These are phyloP conservation scores for Hippocampus barbouri DNA, from an alignment of 2,113 vertebrate genomes.

Conservation along the genomic window DNA sequence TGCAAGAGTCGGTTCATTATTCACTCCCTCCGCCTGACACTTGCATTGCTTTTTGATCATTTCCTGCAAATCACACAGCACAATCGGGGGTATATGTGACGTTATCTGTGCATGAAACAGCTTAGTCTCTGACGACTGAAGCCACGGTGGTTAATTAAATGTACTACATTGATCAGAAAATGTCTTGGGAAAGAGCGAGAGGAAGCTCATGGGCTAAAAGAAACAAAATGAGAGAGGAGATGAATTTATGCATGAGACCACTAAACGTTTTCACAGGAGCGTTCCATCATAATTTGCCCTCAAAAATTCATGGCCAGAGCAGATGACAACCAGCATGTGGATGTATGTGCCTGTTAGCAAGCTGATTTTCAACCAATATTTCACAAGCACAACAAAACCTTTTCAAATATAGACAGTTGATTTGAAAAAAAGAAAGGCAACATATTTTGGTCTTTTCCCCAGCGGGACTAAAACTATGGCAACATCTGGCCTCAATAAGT, in stretches of 20 bases:
- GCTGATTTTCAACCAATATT: background rate
- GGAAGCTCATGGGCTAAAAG: slow-evolving; percentile 41
- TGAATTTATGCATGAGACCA: slow-evolving; percentile 39
- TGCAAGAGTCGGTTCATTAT: slow-evolving; percentile 45
- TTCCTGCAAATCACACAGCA: slow-evolving; percentile 32
- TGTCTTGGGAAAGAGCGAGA: slow-evolving; percentile 23
- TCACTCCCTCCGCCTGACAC: background rate
- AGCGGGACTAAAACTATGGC: background rate
- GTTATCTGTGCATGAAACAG: background rate
- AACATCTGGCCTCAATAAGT: slow-evolving; percentile 4
- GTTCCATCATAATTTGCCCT: slow-evolving; percentile 54
- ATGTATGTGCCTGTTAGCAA: background rate
- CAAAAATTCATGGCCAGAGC: slow-evolving; percentile 36
- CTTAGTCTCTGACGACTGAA: background rate
- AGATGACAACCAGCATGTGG: slow-evolving; percentile 41
- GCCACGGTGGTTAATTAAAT: slow-evolving; percentile 23
- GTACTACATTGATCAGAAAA: slow-evolving; percentile 22
- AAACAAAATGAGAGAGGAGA: slow-evolving; percentile 33
- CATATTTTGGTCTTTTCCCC: background rate
- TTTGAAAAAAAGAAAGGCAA: background rate
- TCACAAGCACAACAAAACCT: background rate
- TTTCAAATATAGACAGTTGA: background rate
- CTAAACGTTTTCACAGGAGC: slow-evolving; percentile 57
- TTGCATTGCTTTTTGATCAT: slow-evolving; percentile 33
- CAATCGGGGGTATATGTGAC: background rate